Conservation (phyloP, 2,888 invertebrate genomes). For the Patella pellucida region DNA sequence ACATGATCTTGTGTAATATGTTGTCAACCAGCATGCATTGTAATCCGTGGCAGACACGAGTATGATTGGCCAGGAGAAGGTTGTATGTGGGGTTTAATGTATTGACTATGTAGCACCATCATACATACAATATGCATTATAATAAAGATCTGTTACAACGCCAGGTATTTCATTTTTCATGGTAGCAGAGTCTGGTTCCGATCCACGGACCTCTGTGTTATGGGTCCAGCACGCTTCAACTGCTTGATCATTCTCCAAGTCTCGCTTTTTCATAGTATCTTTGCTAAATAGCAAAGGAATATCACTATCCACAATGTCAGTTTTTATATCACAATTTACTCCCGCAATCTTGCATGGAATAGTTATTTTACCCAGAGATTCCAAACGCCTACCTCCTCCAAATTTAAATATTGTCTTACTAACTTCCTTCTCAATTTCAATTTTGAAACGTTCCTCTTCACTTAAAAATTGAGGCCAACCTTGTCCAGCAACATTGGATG, state of each 20-base stretch:
- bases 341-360: constrained; percentile 14
- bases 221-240: too few species aligned
- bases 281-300: constrained; percentile 10
- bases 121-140: too few species aligned
- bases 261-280: not conserved
- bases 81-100: too few species aligned
- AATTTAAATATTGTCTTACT: constrained; percentile 12
- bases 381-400: not conserved
- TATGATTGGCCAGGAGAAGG: too few species aligned
- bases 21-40: too few species aligned
- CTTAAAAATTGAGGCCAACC: not conserved
- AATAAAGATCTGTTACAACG: too few species aligned
- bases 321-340: not conserved
- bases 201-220: too few species aligned
- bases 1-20: too few species aligned
- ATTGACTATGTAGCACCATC: too few species aligned
- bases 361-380: not conserved
- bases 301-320: constrained; percentile 15
- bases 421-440: not conserved
- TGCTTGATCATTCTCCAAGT: constrained; percentile 9
- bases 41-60: too few species aligned
- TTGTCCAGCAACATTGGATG: constrained; percentile 3
- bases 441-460: not conserved
- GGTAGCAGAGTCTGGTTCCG: too few species aligned
- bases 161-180: too few species aligned